Base-by-base conservation (phyloP, 2,888 invertebrate species). In the Caenorhabditis sinica region DNA sequence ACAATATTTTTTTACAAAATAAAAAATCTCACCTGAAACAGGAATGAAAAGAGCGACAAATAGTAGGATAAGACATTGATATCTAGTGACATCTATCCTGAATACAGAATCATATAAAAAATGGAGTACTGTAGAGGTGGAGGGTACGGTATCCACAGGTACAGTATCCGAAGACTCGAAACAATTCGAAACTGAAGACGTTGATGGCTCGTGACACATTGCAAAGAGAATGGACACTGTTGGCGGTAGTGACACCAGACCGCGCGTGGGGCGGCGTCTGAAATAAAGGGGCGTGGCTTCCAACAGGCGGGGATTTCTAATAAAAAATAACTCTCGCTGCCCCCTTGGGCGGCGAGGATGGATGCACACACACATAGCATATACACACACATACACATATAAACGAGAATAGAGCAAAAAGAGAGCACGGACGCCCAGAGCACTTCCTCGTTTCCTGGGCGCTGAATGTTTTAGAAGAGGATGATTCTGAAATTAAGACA, bases 361-460 rank as follows among this genome's bases (percentile, higher is more conserved):
- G 60, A 73, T 36, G 33, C 43, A 53, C 69, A 77, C 49, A 77
- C 69, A 71, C 75, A 71, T 65, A 79, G 61, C 68, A 40, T 40
- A 58, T 40, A 75, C 66, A 68, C 73, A 53, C 79, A 79, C 58
- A 65, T 65, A 72, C 61, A 79, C 79, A 79, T 71, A 72, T 61
- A 69, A 69, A 63, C 63, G 77, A 79, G 69, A 80, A 74, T 74
- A 65, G 68, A 76, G 76, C 76, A 69, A 76, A 76, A 74, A 69
- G 81, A 82, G 81, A 82, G 81, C 73, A 81, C 40, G 60, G 73
- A 82, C 81, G 74, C 58, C 74, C 74, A 82, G 81, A 82, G 81
- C 81, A 82, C 81, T 82, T 82, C 81, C 81, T 82, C 74, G 74
- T 81, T 82, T 68, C 51, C 68, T 33, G 43, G 61, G 15, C 68